Conservation (phyloP, 2,113 vertebrate species). For the Emydocephalus ijimae region DNA sequence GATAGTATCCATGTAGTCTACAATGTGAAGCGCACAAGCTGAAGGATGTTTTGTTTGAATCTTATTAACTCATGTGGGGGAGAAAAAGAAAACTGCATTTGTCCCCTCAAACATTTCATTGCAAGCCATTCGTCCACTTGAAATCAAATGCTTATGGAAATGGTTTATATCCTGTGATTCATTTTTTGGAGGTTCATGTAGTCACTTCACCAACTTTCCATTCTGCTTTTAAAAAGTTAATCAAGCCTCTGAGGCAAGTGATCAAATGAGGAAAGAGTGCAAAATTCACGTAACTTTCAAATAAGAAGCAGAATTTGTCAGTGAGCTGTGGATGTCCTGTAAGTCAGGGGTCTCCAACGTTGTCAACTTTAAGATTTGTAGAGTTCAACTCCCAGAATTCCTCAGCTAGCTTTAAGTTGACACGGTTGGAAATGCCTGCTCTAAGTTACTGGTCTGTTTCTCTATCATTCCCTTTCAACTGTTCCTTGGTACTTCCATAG, state of each 20-base stretch:
- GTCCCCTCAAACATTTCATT: background rate
- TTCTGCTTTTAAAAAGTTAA: background rate
- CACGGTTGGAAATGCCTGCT: no score
- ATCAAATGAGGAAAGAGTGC: background rate
- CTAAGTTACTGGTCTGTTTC: background rate
- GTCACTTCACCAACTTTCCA: background rate
- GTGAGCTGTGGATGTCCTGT: background rate
- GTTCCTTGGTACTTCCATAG: background rate
- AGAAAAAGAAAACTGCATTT: background rate
- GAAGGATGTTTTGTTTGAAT: constrained; percentile 21
- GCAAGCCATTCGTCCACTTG: background rate
- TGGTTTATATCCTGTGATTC: background rate
- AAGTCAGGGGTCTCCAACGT: background rate
- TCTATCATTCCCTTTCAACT: background rate
- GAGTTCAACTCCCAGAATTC: no score
- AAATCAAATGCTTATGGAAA: background rate
- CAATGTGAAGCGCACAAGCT: constrained; percentile 16
- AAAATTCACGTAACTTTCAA: background rate
- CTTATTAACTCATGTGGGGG: constrained; percentile 1
- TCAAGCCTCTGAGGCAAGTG: background rate
- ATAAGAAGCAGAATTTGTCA: background rate
- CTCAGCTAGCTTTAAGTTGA: no score
- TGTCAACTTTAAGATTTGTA: no score
- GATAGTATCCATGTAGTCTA: constrained; percentile 22
- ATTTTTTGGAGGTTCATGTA: background rate